Base-by-base conservation (phyloP, 2,797 vertebrate species). In the Borostomias antarcticus region DNA sequence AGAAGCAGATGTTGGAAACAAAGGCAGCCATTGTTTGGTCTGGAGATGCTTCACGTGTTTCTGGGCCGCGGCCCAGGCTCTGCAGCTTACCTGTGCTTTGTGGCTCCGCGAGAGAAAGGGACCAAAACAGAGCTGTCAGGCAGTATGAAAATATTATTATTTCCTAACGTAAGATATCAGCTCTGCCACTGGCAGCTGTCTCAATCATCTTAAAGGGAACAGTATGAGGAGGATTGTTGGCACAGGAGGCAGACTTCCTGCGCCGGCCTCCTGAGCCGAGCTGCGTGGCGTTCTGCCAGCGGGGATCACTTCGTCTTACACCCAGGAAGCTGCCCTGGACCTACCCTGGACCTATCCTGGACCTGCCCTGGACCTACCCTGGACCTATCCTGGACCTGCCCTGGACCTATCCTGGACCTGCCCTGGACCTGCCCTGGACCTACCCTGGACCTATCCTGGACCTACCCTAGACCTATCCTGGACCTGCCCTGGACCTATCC, bases 1-100 rank as follows among this genome's bases (percentile, higher is more conserved):
- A 85, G 86, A 86, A 89, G 87, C 91, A 92, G 90, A 91, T 93
- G 91, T 85, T 86, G 85, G 84, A 86, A 93, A 94, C 91, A 95
- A 93, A 94, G 90, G 85, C 81, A 69, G 79, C 79, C 89, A 91
- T 94, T 95, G 92, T 95, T 94, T 90, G 81, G 75, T 83, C 72
- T 77, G 87, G 83, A 83, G 88, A 91, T 92, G 85, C 86, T 89
- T 90, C 86, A 76, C 86, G 80, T 89, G 82, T 89, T 87, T 92
- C 86, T 92, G 89, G 91, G 92, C 90, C 83, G 73, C 72, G 87
- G 90, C 93, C 91, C 89, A 90, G 89, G 86, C 85, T 84, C 82
- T 73, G 82, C 81, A 90, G 87, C 90, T 93, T 93, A 94, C 92
- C 92, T 94, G 90, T 89, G 88, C 86, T 90, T 86, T 90, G 85